phyloP scores from a whole-genome alignment of 1,140 invertebrate species.

The Drosophila serrata region DNA sequence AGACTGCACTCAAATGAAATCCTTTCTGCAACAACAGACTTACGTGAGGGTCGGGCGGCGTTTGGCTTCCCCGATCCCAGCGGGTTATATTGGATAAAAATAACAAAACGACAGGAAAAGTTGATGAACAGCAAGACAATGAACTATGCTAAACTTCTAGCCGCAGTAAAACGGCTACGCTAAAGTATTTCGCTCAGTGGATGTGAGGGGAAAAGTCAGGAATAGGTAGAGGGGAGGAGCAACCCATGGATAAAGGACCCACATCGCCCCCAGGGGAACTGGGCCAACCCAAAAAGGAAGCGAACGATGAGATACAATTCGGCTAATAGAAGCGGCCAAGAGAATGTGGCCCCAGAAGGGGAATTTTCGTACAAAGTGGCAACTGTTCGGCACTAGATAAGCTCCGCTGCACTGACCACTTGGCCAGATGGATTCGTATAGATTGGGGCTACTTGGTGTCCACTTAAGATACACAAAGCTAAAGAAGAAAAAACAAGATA shows the following conservation, averaged over 20 bases:
- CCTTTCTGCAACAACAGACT: constrained; percentile 4
- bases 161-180: constrained; percentile 54
- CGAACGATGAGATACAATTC: constrained; percentile 54
- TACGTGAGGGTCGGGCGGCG: background rate
- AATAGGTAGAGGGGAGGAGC: constrained; percentile 4
- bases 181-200: constrained; percentile 46
- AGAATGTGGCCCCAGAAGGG: constrained; percentile 25
- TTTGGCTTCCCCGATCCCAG: constrained; percentile 31
- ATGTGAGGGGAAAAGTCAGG: background rate
- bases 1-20: constrained; percentile 17
- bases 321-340: constrained; percentile 51
- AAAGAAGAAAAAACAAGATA: constrained; percentile 32
- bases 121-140: constrained; percentile 80
- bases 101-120: constrained; percentile 52
- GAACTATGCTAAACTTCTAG: constrained; percentile 68
- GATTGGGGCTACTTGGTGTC: constrained; percentile 60
- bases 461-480: constrained; percentile 74
- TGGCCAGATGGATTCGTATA: constrained; percentile 47
- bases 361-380: constrained; percentile 51
- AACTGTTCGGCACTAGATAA: constrained; percentile 73
- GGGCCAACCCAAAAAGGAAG: constrained; percentile 49
- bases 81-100: constrained; percentile 53
- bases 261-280: constrained; percentile 54
- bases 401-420: constrained; percentile 63
- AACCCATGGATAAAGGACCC: constrained; percentile 43